Base-by-base conservation (phyloP, 2,113 vertebrate genomes). In the Oncorhynchus mykiss region DNA sequence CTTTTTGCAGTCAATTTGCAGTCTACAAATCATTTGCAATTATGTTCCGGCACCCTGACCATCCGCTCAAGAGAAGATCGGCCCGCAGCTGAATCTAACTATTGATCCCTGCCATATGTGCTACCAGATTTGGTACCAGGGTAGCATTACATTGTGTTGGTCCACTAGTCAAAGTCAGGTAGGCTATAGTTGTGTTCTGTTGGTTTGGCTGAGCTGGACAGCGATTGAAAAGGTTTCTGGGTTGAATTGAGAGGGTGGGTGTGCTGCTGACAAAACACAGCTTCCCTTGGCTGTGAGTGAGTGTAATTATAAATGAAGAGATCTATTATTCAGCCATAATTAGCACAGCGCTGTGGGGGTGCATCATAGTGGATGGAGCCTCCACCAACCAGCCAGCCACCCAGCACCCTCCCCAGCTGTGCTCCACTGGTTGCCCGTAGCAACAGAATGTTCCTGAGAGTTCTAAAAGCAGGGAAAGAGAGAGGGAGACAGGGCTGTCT, bases 361-460 rank as follows among this genome's bases (percentile, higher is more conserved):
- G 9, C 39, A 45, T 45, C 9, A 75, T 66, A 70, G 75, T 27
- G 6, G 27, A 76, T 79, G 49, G 60, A 25, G 57, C 2, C 51
- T 54, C 51, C 3, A 11, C 39, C 39, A 45, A 45, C 39, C 39
- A 45, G 51, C 16, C 51, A 51, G 11, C 49, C 49, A 18, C n/a
- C 72, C 51, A 54, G 31, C 20, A 16, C 72, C 71, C 74, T 72
- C 77, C 70, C 80, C 75, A 65, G 75, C 75, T 71, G 2, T 85
- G 74, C 78, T 83, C 73, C 70, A 48, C 74, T 29, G 11, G 84
- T 89, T 82, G 81, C 86, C 85, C 82, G 51, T 86, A 51, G 88
- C 84, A 88, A 88, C 83, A 74, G 72, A 54, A 64, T 85, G 79
- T 74, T 80, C 81, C 80, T 65, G 82, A 79, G 86, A 79, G 83